Evolutionary conservation across 2,113 vertebrate genomes (phyloP).

Genomic region (Campylomormyrus tamandua): DNA sequence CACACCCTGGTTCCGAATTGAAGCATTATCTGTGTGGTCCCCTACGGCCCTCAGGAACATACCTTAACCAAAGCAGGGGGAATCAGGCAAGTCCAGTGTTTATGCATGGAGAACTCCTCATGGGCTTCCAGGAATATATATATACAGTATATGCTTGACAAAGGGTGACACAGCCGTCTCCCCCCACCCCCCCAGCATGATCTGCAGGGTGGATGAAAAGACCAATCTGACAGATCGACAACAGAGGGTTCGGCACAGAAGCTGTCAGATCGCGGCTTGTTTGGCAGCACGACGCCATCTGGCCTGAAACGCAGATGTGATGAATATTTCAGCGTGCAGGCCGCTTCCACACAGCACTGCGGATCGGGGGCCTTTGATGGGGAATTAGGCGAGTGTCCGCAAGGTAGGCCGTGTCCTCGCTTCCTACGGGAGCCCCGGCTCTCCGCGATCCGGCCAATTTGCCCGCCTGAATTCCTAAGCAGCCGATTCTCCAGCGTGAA

Average conservation of each 20-base stretch:
- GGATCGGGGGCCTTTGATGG: conserved; percentile 4
- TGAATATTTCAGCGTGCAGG: not conserved
- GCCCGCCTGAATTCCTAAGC: not conserved
- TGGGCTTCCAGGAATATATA: not conserved
- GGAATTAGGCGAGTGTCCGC: not conserved
- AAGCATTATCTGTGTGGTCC: not conserved
- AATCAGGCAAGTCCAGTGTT: not conserved
- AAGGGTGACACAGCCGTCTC: no score
- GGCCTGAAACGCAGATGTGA: not conserved
- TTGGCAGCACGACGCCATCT: not conserved
- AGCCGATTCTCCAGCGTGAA: not conserved
- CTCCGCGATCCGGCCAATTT: not conserved
- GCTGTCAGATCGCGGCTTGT: not conserved
- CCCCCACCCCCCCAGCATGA: not conserved
- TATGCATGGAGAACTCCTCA: not conserved
- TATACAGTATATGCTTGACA: not conserved
- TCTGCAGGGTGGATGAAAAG: not conserved
- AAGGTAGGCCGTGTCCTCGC: not conserved
- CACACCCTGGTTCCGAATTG: not conserved
- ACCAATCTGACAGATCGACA: not conserved
- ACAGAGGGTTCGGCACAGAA: not conserved
- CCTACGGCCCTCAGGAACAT: not conserved
- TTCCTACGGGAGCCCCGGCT: not conserved
- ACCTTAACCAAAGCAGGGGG: not conserved
- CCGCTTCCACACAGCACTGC: not conserved